phyloP scores from a whole-genome alignment of 1,140 invertebrate genomes.

The Drosophila sp. region DNA sequence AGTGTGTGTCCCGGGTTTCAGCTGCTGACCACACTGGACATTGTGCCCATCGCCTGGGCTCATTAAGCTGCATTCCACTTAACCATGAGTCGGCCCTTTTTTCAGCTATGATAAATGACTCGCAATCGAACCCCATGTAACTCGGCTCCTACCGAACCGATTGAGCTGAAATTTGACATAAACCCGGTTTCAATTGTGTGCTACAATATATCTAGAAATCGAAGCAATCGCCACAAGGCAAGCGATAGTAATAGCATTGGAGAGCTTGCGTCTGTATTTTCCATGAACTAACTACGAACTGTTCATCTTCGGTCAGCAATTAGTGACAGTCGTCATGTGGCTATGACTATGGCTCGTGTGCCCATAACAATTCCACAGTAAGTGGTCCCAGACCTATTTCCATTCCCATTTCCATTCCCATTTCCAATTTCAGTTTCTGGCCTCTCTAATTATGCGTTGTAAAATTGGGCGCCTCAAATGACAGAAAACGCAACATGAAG shows the following conservation, averaged over 20 bases:
- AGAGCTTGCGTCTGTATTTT: constrained; percentile 8
- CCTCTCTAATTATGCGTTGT: constrained; percentile 68
- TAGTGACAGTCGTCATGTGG: constrained; percentile 47
- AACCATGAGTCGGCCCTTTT: constrained; percentile 73
- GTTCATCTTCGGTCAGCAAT: constrained; percentile 36
- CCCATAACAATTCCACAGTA: constrained; percentile 68
- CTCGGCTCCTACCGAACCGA: constrained; percentile 21
- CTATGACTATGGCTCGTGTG: constrained; percentile 63
- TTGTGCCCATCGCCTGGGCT: constrained; percentile 23
- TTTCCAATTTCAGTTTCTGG: constrained; percentile 1
- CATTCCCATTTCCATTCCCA: not conserved
- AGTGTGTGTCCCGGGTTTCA: constrained; percentile 54
- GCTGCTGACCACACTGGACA: constrained; percentile 78
- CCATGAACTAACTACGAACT: constrained; percentile 3
- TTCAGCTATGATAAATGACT: constrained; percentile 56
- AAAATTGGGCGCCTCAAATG: constrained; percentile 70
- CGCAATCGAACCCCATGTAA: constrained; percentile 14
- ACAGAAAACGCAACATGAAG: constrained; percentile 70
- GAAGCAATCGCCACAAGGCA: constrained; percentile 7
- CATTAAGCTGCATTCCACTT: constrained; percentile 75
- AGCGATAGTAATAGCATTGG: not conserved
- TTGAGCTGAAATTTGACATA: constrained; percentile 13
- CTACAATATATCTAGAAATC: constrained; percentile 9
- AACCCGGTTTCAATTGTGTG: not conserved
- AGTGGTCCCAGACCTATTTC: constrained; percentile 54